Conservation (phyloP, 2,797 vertebrate species). For the Philypnodon macrostomus region DNA sequence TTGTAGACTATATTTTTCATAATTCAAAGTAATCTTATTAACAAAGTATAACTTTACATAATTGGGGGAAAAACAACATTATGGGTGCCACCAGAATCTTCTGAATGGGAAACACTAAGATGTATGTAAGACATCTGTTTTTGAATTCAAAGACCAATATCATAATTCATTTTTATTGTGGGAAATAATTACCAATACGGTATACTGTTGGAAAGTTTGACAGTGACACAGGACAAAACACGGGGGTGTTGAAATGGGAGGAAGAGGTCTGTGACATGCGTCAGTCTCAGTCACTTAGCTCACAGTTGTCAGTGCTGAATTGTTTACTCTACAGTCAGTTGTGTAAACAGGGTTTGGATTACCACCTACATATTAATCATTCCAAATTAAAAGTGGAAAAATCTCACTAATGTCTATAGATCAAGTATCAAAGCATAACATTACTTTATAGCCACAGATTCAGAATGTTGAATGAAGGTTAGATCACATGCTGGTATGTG, state of each 20-base stretch:
- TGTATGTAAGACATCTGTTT: too few relatives aligned
- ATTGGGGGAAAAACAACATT: too few relatives aligned
- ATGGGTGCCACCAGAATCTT: too few relatives aligned
- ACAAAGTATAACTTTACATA: too few relatives aligned
- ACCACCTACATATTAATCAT: conserved; percentile 47
- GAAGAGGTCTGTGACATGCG: conserved; percentile 51
- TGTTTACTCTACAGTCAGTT: conserved; percentile 53
- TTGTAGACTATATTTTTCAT: too few relatives aligned
- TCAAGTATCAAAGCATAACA: conserved; percentile 13
- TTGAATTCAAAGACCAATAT: too few relatives aligned
- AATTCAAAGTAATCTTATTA: too few relatives aligned
- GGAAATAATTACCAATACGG: too few relatives aligned
- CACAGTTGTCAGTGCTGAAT: conserved; percentile 28
- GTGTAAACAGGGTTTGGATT: conserved; percentile 63
- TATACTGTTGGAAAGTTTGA: too few relatives aligned
- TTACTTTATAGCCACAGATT: conserved; percentile 42
- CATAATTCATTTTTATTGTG: too few relatives aligned
- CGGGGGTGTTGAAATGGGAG: neutral
- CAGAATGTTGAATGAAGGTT: conserved; percentile 20
- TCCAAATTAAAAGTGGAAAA: conserved; percentile 56
- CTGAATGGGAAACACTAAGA: too few relatives aligned
- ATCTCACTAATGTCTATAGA: conserved; percentile 24
- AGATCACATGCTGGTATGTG: conserved; percentile 28
- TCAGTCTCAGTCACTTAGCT: conserved; percentile 56
- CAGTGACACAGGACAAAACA: too few relatives aligned